Base-by-base conservation (phyloP, 2,797 vertebrate genomes). In the Antennarius maculatus region DNA sequence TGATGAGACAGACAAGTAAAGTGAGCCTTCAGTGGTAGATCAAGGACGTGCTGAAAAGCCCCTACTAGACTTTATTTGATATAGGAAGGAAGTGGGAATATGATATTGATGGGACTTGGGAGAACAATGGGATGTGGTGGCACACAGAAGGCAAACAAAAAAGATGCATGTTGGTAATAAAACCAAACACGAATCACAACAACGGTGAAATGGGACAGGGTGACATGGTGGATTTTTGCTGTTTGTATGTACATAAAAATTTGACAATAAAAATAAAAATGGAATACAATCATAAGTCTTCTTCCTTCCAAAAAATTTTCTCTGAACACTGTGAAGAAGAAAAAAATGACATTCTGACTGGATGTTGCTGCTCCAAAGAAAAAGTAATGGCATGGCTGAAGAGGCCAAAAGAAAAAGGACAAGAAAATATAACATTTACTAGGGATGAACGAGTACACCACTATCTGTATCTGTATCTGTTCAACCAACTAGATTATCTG, bases 51-150 rank as follows among this genome's bases (percentile, higher is more conserved):
- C 61, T 54, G 68, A 69, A 76, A 34, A 67, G 50, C 5, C 57
- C 69, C 16, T 34, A 65, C 52, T 57, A 70, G 67, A 66, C 73
- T 80, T 73, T 64, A 87, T 87, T 84, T 84, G 78, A 84, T 84
- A 82, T 68, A 69, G 56, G 61, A 61, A 69, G 80, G 60, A 83
- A 77, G 51, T 23, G 39, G 74, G 17, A 80, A 83, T 54, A 18
- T 71, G 78, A 83, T 83, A 84, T 72, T 66, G 46, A 76, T 69
- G 54, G 45, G 64, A 76, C 61, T 61, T 53, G 45, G n/a, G 43
- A 68, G 61, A 66, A 47, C 46, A 74, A 76, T 59, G 46, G 17
- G 29, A 58, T 34, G 5, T 48, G 34, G 48, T 55, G 48, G 46
- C 45, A 27, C 27, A 62, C 27, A 47, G 61, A 10, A 65, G 37